These are phyloP conservation scores for Elanus axillaris DNA, from an alignment of 2,113 vertebrate genomes.

Conservation along the genomic window DNA sequence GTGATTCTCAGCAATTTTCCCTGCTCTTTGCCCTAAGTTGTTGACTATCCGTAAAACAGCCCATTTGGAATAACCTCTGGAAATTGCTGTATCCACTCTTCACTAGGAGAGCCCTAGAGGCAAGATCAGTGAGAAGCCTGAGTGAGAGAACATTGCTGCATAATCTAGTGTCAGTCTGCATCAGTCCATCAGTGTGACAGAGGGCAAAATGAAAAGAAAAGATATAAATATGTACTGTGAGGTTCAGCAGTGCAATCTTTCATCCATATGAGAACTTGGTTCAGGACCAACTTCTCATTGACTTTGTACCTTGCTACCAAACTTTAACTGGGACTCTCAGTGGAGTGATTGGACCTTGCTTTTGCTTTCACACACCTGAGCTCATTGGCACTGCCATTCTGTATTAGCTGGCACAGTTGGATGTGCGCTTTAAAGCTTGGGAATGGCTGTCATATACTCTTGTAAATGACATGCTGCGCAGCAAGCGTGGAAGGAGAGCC, in stretches of 20 bases:
- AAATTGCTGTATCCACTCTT: background rate
- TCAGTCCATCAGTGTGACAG: background rate
- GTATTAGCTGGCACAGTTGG: background rate
- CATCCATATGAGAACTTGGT: background rate
- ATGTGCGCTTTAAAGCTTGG: background rate
- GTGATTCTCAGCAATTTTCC: background rate
- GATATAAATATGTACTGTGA: background rate
- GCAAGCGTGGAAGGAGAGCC: background rate
- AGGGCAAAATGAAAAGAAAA: background rate
- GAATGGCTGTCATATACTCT: background rate
- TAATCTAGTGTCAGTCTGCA: background rate
- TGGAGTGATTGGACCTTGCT: background rate
- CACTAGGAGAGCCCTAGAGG: background rate
- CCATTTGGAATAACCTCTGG: conserved; percentile 26
- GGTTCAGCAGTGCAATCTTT: background rate
- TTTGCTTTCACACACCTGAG: background rate
- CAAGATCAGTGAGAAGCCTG: background rate
- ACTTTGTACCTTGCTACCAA: background rate
- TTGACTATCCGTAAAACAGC: conserved; percentile 1
- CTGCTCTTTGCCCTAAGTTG: background rate
- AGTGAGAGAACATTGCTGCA: background rate
- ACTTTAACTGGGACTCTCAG: background rate
- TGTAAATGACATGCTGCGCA: background rate
- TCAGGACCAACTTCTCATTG: background rate
- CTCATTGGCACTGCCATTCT: background rate